Evolutionary conservation across 2,113 vertebrate genomes (phyloP).

Genomic region (Australoheros scitulus): DNA sequence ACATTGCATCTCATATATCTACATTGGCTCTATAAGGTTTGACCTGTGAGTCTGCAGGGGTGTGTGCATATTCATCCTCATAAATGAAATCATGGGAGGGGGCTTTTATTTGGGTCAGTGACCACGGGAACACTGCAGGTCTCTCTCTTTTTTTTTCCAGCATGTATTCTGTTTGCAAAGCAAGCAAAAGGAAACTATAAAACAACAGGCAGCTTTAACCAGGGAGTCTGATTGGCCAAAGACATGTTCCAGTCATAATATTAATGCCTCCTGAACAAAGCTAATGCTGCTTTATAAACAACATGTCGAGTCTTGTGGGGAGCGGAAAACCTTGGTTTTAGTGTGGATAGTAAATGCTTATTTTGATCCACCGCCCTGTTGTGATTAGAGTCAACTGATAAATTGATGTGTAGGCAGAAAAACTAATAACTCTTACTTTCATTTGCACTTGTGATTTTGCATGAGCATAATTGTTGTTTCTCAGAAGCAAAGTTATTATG

Average conservation of each 20-base stretch:
- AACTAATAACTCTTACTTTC: background rate
- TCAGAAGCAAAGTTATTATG: background rate
- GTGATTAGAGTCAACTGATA: slow-evolving; percentile 8
- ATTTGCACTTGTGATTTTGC: background rate
- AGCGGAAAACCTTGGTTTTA: slow-evolving; percentile 34
- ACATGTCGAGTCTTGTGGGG: background rate
- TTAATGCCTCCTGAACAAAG: slow-evolving; percentile 44
- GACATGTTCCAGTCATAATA: slow-evolving; percentile 31
- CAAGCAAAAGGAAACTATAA: slow-evolving; percentile 49
- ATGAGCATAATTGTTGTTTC: background rate
- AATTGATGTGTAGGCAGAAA: background rate
- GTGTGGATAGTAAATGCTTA: slow-evolving; percentile 25
- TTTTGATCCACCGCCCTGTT: slow-evolving; percentile 4
- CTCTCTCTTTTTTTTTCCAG: slow-evolving; percentile 21
- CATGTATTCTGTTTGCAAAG: slow-evolving; percentile 26
- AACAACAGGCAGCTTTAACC: slow-evolving; percentile 43
- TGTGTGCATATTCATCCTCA: slow-evolving; percentile 21
- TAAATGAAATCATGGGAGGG: slow-evolving; percentile 33
- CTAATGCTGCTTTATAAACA: slow-evolving; percentile 36
- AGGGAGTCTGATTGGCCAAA: slow-evolving; percentile 34
- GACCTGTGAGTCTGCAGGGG: slow-evolving; percentile 38
- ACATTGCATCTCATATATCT: slow-evolving; percentile 48
- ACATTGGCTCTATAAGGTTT: slow-evolving; percentile 6
- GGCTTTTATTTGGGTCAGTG: slow-evolving; percentile 49
- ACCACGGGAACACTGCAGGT: slow-evolving; percentile 41